A percentile compares a stretch with the other conserved stretches of the same genome.
These are phyloP conservation scores for Congeria kusceri DNA, from an alignment of 2,888 invertebrate species.

Conservation along the genomic window DNA sequence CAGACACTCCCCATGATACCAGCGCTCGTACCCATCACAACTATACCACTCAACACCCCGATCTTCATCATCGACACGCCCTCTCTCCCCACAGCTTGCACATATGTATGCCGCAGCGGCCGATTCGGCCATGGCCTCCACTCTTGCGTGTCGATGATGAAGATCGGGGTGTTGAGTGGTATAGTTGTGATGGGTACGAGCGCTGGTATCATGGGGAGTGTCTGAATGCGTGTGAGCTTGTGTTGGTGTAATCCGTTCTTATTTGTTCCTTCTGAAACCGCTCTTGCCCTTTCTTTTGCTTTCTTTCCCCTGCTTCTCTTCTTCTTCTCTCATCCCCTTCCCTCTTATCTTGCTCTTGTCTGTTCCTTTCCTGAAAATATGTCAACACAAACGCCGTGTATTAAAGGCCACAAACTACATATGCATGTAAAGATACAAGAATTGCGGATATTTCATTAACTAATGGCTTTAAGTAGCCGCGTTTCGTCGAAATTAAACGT, in stretches of 20 bases:
- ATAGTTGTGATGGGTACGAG: too few species aligned
- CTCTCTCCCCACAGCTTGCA: constrained; percentile 8
- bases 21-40: constrained; percentile 4
- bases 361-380: neutral
- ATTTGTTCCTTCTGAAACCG: neutral
- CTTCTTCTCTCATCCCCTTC: neutral
- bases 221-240: too few species aligned
- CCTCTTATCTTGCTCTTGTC: constrained; percentile 1
- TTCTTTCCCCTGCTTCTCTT: neutral
- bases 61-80: neutral
- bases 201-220: too few species aligned
- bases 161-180: too few species aligned
- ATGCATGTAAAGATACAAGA: neutral
- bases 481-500: neutral
- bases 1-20: neutral
- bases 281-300: neutral
- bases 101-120: too few species aligned
- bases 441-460: too few species aligned
- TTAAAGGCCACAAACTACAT: neutral
- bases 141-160: neutral
- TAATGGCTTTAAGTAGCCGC: neutral
- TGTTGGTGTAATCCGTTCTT: neutral
- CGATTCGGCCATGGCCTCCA: neutral
- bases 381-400: neutral
- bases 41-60: constrained; percentile 4